A percentile compares a stretch with the other conserved stretches of the same genome.
phyloP scores from a whole-genome alignment of 1,140 invertebrate genomes.

The Anagrus nilaparvatae region DNA sequence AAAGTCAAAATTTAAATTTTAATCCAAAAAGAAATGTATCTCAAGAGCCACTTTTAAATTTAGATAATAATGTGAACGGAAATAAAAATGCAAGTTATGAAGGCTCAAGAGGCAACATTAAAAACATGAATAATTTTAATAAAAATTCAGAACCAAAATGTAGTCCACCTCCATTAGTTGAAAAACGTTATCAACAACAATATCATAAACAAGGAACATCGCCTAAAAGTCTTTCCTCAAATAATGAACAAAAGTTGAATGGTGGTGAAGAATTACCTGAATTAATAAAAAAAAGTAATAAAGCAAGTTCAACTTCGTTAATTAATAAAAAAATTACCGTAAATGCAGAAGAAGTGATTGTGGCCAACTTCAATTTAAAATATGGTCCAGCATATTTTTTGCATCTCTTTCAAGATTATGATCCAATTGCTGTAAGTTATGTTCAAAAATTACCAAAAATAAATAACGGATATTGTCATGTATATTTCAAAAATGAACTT shows the following conservation, averaged over 20 bases:
- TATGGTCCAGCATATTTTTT: slow-evolving; percentile 23
- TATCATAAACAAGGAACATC: not conserved
- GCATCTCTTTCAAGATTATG: slow-evolving; percentile 27
- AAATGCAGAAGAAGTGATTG: slow-evolving; percentile 24
- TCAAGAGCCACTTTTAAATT: too few relatives aligned
- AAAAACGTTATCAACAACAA: too few relatives aligned
- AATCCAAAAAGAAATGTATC: too few relatives aligned
- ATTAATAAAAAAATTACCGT: slow-evolving; percentile 1
- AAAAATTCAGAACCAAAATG: too few relatives aligned
- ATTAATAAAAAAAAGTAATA: not conserved
- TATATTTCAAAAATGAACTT: slow-evolving; percentile 25
- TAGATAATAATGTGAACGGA: too few relatives aligned
- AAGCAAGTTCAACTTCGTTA: not conserved
- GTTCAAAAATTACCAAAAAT: slow-evolving; percentile 12
- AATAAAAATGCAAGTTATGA: too few relatives aligned
- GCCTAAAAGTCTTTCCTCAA: too few relatives aligned
- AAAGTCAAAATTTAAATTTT: not conserved
- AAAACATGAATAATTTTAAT: too few relatives aligned
- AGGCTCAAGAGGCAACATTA: too few relatives aligned
- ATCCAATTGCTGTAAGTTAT: slow-evolving; percentile 25
- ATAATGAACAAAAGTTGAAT: too few relatives aligned
- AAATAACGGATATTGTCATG: slow-evolving; percentile 26
- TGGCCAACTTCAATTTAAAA: slow-evolving; percentile 26
- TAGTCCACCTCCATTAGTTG: too few relatives aligned
- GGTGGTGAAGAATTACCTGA: slow-evolving; percentile 1